Evolutionary conservation across 2,888 invertebrate genomes (phyloP).

Genomic region (Empis livida): DNA sequence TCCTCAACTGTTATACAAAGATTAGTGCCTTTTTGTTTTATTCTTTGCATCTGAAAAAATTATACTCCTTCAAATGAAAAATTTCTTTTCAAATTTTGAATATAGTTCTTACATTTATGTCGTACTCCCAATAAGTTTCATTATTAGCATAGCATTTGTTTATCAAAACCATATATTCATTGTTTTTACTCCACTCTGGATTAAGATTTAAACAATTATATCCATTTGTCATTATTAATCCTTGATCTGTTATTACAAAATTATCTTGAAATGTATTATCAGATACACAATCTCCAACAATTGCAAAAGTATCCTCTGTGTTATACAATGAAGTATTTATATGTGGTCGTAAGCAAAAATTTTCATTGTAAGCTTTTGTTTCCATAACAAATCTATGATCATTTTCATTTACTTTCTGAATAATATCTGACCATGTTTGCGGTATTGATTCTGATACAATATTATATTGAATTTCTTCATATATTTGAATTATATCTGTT

Average conservation of each 20-base stretch:
- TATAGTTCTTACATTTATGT: slow-evolving; percentile 22
- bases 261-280: slow-evolving; percentile 42
- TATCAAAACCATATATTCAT: slow-evolving; percentile 23
- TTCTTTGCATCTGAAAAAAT: slow-evolving; percentile 27
- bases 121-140: slow-evolving; percentile 30
- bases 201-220: slow-evolving; percentile 64
- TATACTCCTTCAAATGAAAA: no score
- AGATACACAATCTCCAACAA: slow-evolving; percentile 26
- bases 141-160: slow-evolving; percentile 23
- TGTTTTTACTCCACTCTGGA: no score
- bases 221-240: slow-evolving; percentile 72
- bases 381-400: slow-evolving; percentile 20
- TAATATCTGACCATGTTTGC: slow-evolving; percentile 23
- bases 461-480: slow-evolving; percentile 23
- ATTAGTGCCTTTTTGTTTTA: slow-evolving; percentile 24
- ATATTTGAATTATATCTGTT: slow-evolving; percentile 23
- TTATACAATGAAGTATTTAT: slow-evolving; percentile 14
- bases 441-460: slow-evolving; percentile 19
- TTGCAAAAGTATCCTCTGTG: slow-evolving; percentile 18
- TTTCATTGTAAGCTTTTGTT: slow-evolving; percentile 24
- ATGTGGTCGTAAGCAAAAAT: slow-evolving; percentile 24
- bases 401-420: slow-evolving; percentile 22
- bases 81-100: neutral
- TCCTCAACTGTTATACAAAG: slow-evolving; percentile 28
- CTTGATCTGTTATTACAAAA: slow-evolving; percentile 53